These are phyloP conservation scores for Oryzias javanicus DNA, from an alignment of 2,113 vertebrate genomes.

Conservation along the genomic window DNA sequence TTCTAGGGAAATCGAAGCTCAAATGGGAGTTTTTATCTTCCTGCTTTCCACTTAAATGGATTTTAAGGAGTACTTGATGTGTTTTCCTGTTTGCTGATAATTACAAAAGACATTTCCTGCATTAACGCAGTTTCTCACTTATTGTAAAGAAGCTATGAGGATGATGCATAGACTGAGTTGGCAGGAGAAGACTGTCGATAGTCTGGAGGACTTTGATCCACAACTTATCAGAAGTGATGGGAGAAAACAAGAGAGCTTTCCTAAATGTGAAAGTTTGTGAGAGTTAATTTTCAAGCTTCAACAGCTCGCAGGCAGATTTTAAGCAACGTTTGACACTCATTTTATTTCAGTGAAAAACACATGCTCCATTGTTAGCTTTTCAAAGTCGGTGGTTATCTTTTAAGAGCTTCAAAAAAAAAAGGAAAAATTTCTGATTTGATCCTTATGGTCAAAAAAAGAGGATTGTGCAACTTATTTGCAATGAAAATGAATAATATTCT, in stretches of 20 bases:
- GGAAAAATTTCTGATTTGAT: no score
- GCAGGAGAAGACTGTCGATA: not conserved
- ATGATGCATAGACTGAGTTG: slow-evolving; percentile 37
- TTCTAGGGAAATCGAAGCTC: no score
- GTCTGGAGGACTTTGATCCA: slow-evolving; percentile 14
- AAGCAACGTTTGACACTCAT: no score
- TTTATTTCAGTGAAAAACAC: no score
- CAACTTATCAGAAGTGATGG: slow-evolving; percentile 1
- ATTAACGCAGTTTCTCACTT: slow-evolving; percentile 17
- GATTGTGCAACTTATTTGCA: no score
- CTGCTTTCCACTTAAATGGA: not conserved
- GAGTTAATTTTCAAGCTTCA: not conserved
- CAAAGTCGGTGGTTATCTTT: no score
- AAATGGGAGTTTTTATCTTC: not conserved
- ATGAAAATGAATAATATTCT: no score
- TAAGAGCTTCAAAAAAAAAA: no score
- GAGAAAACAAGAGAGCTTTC: not conserved
- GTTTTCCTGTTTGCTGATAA: not conserved
- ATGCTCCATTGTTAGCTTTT: no score
- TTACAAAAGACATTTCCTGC: slow-evolving; percentile 8
- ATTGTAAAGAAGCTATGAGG: slow-evolving; percentile 21
- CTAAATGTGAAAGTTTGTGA: not conserved
- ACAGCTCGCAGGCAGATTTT: no score
- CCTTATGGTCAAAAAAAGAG: no score
- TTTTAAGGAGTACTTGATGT: not conserved